phyloP scores from a whole-genome alignment of 1,140 invertebrate genomes.

The Nylanderia fulva region DNA sequence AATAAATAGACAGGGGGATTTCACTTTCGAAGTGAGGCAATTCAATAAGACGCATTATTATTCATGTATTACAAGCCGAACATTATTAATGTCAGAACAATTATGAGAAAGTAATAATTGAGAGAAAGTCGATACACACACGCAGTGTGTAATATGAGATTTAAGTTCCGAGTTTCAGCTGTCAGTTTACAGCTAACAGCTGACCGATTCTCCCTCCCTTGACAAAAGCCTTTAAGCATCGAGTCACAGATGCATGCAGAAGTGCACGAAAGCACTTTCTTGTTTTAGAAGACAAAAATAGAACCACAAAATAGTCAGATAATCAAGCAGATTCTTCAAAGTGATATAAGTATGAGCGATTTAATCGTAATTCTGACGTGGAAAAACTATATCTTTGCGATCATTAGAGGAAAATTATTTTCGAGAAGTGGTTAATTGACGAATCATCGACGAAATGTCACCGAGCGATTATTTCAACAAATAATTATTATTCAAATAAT shows the following conservation, averaged over 20 bases:
- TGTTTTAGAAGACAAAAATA: slow-evolving; percentile 61
- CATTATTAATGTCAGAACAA: not conserved
- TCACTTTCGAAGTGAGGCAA: not conserved
- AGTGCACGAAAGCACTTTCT: slow-evolving; percentile 18
- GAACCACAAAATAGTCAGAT: slow-evolving; percentile 47
- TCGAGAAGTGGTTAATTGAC: slow-evolving; percentile 25
- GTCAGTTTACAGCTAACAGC: not conserved
- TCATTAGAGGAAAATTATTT: not conserved
- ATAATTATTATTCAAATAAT: not conserved
- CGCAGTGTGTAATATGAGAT: not conserved
- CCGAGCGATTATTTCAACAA: not conserved
- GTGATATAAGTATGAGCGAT: not conserved
- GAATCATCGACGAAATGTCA: slow-evolving; percentile 24
- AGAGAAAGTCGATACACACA: not conserved
- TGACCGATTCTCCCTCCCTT: not conserved
- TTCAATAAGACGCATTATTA: not conserved
- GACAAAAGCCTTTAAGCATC: slow-evolving; percentile 38
- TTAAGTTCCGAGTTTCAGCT: not conserved
- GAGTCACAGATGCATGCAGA: slow-evolving; percentile 49
- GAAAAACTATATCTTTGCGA: slow-evolving; percentile 2
- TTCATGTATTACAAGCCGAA: not conserved
- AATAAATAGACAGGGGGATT: too few relatives aligned
- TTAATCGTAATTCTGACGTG: slow-evolving; percentile 18
- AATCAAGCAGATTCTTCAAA: slow-evolving; percentile 18
- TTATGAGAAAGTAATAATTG: not conserved